phyloP scores from a whole-genome alignment of 2,797 vertebrate genomes.

The Onychomys arenicola region DNA sequence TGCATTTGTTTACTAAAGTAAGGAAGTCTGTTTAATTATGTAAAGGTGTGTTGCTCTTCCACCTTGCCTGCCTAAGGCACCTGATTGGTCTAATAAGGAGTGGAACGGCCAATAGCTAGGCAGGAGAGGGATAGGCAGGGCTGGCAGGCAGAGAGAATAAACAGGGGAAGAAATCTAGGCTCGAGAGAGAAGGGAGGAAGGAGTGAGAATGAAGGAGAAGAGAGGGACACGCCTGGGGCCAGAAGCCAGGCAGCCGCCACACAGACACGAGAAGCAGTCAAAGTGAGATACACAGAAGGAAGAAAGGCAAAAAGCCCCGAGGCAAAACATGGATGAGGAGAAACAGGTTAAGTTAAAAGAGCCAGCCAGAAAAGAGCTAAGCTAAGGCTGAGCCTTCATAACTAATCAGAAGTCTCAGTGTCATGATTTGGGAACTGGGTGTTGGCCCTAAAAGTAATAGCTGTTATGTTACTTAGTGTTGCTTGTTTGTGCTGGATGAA shows the following conservation, averaged over 20 bases:
- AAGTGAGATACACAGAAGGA: neutral
- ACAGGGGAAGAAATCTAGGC: neutral
- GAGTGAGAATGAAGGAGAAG: neutral
- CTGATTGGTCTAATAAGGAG: neutral
- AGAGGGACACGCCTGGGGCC: neutral
- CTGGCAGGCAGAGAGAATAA: neutral
- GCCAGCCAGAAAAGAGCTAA: neutral
- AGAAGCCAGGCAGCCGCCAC: neutral
- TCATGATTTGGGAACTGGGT: neutral
- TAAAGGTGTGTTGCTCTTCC: neutral
- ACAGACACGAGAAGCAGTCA: neutral
- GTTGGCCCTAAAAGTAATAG: neutral
- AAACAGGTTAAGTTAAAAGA: neutral
- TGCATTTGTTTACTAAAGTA: neutral
- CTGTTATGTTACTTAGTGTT: neutral
- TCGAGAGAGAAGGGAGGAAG: neutral
- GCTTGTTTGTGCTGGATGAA: neutral
- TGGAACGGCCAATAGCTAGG: neutral
- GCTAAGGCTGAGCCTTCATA: neutral
- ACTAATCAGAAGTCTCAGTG: neutral
- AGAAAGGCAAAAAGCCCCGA: neutral
- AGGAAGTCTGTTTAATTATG: neutral
- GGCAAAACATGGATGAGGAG: neutral
- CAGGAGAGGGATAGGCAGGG: neutral
- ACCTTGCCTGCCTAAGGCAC: neutral